A percentile compares a stretch with the other conserved stretches of the same genome.
These are phyloP conservation scores for Hozukius guyotensis DNA, from an alignment of 2,797 vertebrate species.

Conservation along the genomic window DNA sequence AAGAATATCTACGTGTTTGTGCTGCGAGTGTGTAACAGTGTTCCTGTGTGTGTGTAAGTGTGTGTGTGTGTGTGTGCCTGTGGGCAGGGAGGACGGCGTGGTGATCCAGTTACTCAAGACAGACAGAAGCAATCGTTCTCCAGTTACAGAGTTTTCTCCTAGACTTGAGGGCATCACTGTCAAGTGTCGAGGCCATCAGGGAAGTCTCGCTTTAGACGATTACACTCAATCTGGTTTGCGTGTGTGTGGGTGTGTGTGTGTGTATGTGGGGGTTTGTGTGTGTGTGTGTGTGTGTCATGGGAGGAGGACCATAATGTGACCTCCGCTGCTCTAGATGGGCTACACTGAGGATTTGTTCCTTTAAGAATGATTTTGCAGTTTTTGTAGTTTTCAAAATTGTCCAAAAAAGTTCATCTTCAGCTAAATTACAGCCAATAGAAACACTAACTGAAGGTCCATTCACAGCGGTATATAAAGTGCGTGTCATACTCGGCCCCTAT, in stretches of 20 bases:
- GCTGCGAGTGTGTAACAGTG: background rate
- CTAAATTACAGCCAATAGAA: background rate
- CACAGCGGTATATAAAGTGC: conserved; percentile 49
- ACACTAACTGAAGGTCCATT: conserved; percentile 19
- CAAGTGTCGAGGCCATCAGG: conserved; percentile 73
- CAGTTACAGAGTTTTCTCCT: conserved; percentile 75
- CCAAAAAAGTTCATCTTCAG: background rate
- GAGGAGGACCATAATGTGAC: conserved; percentile 46
- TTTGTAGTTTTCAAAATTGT: background rate
- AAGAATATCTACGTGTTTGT: conserved; percentile 21
- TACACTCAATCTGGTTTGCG: conserved; percentile 65
- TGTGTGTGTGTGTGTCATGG: conserved; percentile 9
- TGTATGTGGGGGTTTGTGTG: background rate
- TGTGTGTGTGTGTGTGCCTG: conserved; percentile 25
- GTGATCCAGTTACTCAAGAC: conserved; percentile 78
- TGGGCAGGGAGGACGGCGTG: conserved; percentile 59
- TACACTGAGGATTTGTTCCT: background rate
- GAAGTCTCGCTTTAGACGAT: conserved; percentile 73
- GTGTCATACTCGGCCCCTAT: conserved; percentile 51
- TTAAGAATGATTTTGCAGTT: background rate
- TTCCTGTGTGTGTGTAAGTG: conserved; percentile 5
- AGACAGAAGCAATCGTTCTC: conserved; percentile 80
- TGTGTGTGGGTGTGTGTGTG: conserved; percentile 21
- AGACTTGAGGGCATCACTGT: conserved; percentile 80
- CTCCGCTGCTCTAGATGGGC: conserved; percentile 31